Base-by-base conservation (phyloP, 64 coral and sea anemone species). In the Montipora cactus region DNA sequence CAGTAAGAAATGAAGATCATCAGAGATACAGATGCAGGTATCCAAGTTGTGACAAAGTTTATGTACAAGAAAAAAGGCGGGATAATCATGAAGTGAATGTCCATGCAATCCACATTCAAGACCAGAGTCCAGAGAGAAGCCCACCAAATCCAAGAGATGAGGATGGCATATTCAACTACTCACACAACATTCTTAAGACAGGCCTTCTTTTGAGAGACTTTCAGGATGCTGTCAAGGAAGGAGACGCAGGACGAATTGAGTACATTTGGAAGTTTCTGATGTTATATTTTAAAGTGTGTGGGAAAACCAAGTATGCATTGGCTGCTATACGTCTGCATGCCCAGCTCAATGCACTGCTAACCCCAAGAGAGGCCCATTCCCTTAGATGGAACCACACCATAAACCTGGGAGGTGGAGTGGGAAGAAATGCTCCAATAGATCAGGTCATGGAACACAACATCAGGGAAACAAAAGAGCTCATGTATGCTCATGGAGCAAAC, bases 161-260 rank as follows among this genome's bases (percentile, higher is more conserved):
- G n/a, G 81, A 90, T 71, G 57, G 79, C 19, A 50, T 90, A 12
- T 90, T 85, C 44, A 95, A 95, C 67, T 95, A 91, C 47, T 59
- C 81, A 20, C 57, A 87, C 13, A 79, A 67, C 66, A 71, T 71
- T 70, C 16, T 95, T 16, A 90, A 48, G 37, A 71, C 64, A 22
- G 89, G 94, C 14, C 89, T 91, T 68, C 74, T 95, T 5, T 72
- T 90, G 15, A 50, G 28, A 70, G 59, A 95, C 44, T 87, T 91
- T 28, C 47, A 81, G 19, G 89, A 95, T 87, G 81, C 94, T 78
- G 50, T 91, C 15, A 95, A 87, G 64, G 94, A 95, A 19, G 94
- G 94, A 21, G 94, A 95, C 87, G 89, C 89, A 44, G 83, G 16
- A n/a, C 46, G 94, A 49, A 2, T 88, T 48, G 53, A 67, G 14